Base-by-base conservation (phyloP, 2,113 vertebrate species). In the Oreochromis spilurus region DNA sequence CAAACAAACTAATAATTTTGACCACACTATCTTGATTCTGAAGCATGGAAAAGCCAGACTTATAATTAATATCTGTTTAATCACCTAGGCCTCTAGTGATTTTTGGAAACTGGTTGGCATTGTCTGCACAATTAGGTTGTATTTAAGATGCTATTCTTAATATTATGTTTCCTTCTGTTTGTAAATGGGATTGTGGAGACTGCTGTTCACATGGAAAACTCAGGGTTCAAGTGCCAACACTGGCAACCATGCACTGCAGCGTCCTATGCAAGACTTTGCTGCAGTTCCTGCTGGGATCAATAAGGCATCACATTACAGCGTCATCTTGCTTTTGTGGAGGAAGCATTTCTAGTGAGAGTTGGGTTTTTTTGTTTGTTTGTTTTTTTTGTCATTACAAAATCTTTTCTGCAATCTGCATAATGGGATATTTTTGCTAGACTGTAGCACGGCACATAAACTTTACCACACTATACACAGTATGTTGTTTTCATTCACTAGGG, bases 201-300 rank as follows among this genome's bases (percentile, higher is more conserved):
- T 31, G 45, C 43, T 75, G 9, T 52, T 72, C 21, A 72, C 40
- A 17, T 29, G 67, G 40, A 31, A 77, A 77, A 52, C 45, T 34
- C 17, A 34, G 45, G 45, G 72, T 34, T 77, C 72, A 52, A 52
- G 45, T 77, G 13, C 19, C 36, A 21, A 14, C 19, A 40, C n/a
- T 67, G 36, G 36, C 88, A 53, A 9, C 2, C 54, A 29, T 87
- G 87, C 78, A 77, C 83, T 81, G 31, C 48, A 55, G 80, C 31
- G 43, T 81, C 84, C 62, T 62, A 52, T 75, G 88, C 86, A 67
- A 58, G 75, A 87, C 21, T 54, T 70, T 34, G 78, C 65, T 62
- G 79, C 43, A 87, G 19, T 84, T 72, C 87, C 92, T 84, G 83
- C 87, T 80, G 85, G 58, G 86, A 94, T 91, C 88, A 79, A 81